Evolutionary conservation across 2,888 invertebrate species (phyloP), one percentile per base, ranked within the genome.

Genomic region (Limnephilus lunatus): DNA sequence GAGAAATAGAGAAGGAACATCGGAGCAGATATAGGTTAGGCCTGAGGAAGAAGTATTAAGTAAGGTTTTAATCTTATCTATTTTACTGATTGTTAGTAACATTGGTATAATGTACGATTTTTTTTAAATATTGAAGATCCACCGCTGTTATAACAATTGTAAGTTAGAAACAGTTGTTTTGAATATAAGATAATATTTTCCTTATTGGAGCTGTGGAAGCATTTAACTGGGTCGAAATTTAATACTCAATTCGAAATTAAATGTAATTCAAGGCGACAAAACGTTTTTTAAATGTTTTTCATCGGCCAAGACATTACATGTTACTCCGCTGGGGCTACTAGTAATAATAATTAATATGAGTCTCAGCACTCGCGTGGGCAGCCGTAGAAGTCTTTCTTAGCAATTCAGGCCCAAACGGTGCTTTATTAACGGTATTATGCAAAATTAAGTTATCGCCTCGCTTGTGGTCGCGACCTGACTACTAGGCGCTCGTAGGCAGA

Each of bases 361-460:
- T 11, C 31, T 35, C 15, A 11, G 85, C 25, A 39, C 85, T 35
- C n/a, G 82, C 31, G 90, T 92, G 90, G 92, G 92, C 83, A 85
- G 92, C 68, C 39, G 25, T 53, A 19, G 44, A 31, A 92, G 90
- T 86, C 92, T 35, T 89, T 81, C 35, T n/a, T n/a, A 89, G 89
- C 89, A 32, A 81, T 81, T 82, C 31, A 68, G 81, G 25, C 44
- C 44, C 92, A 87, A 81, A 93, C 93, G 92, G 93, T 92, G 92
- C 88, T 68, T 91, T 91, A 92, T 92, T 93, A 93, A 93, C 93
- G 93, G 93, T 92, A 91, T 93, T 91, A 90, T 91, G 93, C 92
- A 92, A 92, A 93, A 93, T 93, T 91, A 92, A 92, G 85, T 92
- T 89, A 89, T 85, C 90, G 92, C 88, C 81, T 30, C 81, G 85